Evolutionary conservation across 2,888 invertebrate species (phyloP).

Genomic region (Macaria notata): DNA sequence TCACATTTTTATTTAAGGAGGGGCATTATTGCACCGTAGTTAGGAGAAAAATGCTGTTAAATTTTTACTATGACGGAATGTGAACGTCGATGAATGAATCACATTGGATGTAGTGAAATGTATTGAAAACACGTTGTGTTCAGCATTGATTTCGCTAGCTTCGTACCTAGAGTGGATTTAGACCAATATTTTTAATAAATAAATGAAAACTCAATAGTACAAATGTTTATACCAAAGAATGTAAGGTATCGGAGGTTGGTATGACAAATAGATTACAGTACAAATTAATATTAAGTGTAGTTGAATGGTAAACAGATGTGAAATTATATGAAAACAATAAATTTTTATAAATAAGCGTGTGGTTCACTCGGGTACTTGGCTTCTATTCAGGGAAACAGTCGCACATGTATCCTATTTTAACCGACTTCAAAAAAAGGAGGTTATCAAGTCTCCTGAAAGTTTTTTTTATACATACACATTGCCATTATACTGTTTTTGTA

Average conservation of each 20-base stretch:
- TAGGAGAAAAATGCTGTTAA: constrained; percentile 55
- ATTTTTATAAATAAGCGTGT: constrained; percentile 33
- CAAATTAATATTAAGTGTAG: constrained; percentile 78
- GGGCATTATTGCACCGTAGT: constrained; percentile 61
- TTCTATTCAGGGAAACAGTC: constrained; percentile 64
- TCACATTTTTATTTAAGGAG: constrained; percentile 51
- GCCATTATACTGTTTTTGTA: no score
- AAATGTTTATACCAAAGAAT: constrained; percentile 62
- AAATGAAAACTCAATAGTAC: constrained; percentile 55
- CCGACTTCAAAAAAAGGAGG: no score
- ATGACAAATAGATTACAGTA: constrained; percentile 67
- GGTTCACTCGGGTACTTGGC: constrained; percentile 72
- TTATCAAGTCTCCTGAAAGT: no score
- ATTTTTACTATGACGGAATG: constrained; percentile 60
- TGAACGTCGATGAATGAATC: constrained; percentile 46
- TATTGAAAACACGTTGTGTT: constrained; percentile 69
- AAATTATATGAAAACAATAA: constrained; percentile 49
- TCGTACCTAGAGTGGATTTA: constrained; percentile 66
- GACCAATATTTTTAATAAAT: constrained; percentile 32
- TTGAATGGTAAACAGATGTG: constrained; percentile 51
- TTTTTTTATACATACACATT: no score
- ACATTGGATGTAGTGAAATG: constrained; percentile 73
- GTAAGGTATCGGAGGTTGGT: constrained; percentile 68
- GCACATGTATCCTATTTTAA: constrained; percentile 50
- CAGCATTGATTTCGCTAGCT: constrained; percentile 60